Base-by-base conservation (phyloP, 2,888 invertebrate genomes). In the Fissipunctia ypsillon region DNA sequence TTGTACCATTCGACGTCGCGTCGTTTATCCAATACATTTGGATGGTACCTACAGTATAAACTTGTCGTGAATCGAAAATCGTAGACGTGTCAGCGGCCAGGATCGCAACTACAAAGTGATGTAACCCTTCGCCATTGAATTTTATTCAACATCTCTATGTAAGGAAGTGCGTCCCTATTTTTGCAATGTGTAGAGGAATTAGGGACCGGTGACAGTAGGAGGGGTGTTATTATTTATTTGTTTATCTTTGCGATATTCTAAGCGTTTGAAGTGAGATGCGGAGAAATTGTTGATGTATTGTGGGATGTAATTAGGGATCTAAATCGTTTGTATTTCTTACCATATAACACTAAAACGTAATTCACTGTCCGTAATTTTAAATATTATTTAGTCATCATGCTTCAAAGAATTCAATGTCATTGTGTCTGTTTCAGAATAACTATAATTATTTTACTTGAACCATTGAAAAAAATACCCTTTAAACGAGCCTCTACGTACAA, bases 121-220 rank as follows among this genome's bases (percentile, higher is more conserved):
- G 45, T 70, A 61, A 68, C 81, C 83, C 78, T 77, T 68, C 6
- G 52, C 84, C 68, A 78, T 74, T 73, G 74, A 83, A 84, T 83
- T 84, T 81, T 60, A 75, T 75, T 78, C 68, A 74, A 84, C 83
- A 78, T 78, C 81, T 83, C 68, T 70, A 78, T 78, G 31, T 74
- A 69, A 77, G 65, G 45, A 84, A 38, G 45, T 43, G 52, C 43
- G 50, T 19, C 69, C 68, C 64, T 72, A 83, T 79, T 84, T 74
- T 74, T 67, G 60, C 64, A 22, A 69, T 76, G 63, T 76, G 59
- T 59, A 63, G 28, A 57, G 64, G 69, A 74, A 84, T 80, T 77
- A 69, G 43, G 63, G 67, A 19, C 16, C 41, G 56, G 45, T 56
- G 70, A 60, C 63, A 65, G 43, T 25, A n/a, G 48, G 52, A 65